phyloP scores from a whole-genome alignment of 1,140 invertebrate species.

The Oncopeltus fasciatus region DNA sequence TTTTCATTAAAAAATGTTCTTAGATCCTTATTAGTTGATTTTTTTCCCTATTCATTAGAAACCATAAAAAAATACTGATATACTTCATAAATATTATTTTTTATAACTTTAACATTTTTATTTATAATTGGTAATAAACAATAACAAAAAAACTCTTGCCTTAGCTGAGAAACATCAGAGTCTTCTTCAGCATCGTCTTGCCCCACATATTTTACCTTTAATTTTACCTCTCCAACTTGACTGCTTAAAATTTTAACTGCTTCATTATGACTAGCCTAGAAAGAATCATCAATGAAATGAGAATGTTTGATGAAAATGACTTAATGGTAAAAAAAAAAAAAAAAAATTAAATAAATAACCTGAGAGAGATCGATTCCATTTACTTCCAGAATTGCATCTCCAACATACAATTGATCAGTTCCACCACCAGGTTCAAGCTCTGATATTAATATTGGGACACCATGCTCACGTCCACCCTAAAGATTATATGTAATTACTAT shows the following conservation, averaged over 20 bases:
- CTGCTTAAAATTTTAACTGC: slow-evolving; percentile 54
- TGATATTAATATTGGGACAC: slow-evolving; percentile 72
- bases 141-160: slow-evolving; percentile 24
- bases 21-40: too few species aligned
- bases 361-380: slow-evolving; percentile 60
- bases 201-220: slow-evolving; percentile 58
- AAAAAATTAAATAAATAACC: slow-evolving; percentile 16
- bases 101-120: too few species aligned
- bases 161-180: slow-evolving; percentile 34
- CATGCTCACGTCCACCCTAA: slow-evolving; percentile 69
- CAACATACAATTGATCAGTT: slow-evolving; percentile 59
- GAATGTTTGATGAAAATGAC: background rate
- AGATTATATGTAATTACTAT: too few species aligned
- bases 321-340: background rate
- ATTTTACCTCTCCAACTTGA: slow-evolving; percentile 49
- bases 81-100: background rate
- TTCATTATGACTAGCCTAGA: slow-evolving; percentile 49
- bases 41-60: too few species aligned
- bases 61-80: slow-evolving; percentile 2
- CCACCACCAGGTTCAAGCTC: slow-evolving; percentile 65
- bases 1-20: too few species aligned
- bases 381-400: slow-evolving; percentile 67
- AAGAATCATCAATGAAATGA: too few species aligned
- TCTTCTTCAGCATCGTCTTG: slow-evolving; percentile 46
- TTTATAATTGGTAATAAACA: too few species aligned